These are phyloP conservation scores for Dasyprocta punctata DNA, from an alignment of 2,113 vertebrate genomes.

Conservation along the genomic window DNA sequence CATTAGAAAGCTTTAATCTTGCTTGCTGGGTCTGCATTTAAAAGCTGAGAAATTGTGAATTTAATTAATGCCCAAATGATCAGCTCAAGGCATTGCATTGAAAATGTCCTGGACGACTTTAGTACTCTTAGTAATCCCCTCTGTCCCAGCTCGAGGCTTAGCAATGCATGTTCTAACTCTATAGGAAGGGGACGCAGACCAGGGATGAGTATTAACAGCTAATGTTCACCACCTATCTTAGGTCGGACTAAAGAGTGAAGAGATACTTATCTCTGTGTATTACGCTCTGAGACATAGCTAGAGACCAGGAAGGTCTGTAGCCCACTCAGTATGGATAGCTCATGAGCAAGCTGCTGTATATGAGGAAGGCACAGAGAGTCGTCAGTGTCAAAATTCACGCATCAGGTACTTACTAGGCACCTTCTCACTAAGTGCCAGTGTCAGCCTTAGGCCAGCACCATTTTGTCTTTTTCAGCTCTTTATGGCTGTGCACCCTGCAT, in stretches of 20 bases:
- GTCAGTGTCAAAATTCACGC: fast-evolving
- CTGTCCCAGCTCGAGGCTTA: background rate
- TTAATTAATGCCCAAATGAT: background rate
- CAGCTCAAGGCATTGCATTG: background rate
- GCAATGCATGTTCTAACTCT: fast-evolving
- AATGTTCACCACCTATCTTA: background rate
- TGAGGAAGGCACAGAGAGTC: fast-evolving
- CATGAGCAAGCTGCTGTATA: fast-evolving
- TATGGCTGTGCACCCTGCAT: fast-evolving
- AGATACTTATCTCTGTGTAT: background rate
- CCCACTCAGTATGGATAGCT: fast-evolving
- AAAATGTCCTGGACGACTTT: background rate
- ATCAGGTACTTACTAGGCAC: fast-evolving
- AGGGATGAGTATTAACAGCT: background rate
- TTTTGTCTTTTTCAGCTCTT: background rate
- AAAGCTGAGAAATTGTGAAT: background rate
- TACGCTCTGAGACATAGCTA: background rate
- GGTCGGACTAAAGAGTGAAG: background rate
- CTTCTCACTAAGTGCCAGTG: fast-evolving
- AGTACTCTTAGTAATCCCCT: background rate
- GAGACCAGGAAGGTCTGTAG: fast-evolving
- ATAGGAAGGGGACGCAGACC: too few relatives aligned
- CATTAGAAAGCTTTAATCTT: constrained; percentile 27
- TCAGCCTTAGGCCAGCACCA: fast-evolving
- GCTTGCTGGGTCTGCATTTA: background rate